Base-by-base conservation (phyloP, 2,888 invertebrate species). In the Clusia tigrina region DNA sequence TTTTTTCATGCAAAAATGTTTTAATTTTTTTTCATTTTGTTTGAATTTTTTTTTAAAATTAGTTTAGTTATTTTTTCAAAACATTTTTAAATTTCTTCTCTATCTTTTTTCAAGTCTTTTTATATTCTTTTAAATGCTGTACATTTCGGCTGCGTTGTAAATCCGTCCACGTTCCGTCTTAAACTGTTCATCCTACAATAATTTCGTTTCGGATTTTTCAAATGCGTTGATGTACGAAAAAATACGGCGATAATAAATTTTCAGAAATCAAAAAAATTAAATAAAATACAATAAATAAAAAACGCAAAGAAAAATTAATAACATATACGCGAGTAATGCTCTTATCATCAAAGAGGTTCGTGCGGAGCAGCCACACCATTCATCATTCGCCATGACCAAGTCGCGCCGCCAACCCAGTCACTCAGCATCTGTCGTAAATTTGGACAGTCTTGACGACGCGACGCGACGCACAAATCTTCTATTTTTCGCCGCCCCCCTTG, bases 101-200 rank as follows among this genome's bases (percentile, higher is more conserved):
- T 17, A 18, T 54, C 22, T 54, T 10, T 32, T n/a, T 62, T 52
- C 6, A 42, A 42, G 3, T 42, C n/a, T 3, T 42, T 42, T 42
- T 15, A 42, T 10, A n/a, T n/a, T 17, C 2, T 32, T 32, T 32
- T 32, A 32, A 9, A 32, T 32, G 32, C 32, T 32, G 32, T 32
- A 9, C 32, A 12, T 10, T 42, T 15, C n/a, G 42, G 10, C n/a
- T 2, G 60, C 64, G 65, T 58, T 64, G 64, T 68, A 70, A 73
- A 73, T 67, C 70, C 68, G 68, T 74, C 70, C 69, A 69, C 78
- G 74, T 72, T 73, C 67, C 67, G 67, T 65, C 63, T 64, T 64
- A 67, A 67, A 73, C 76, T 76, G 67, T 56, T 61, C 38, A 42
- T 42, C 42, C 22, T 48, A 3, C 6, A 48, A 48, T 6, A 48